A percentile compares a stretch with the other conserved stretches of the same genome.
Conservation (phyloP, 2,113 vertebrate genomes). For the Microtus pennsylvanicus region DNA sequence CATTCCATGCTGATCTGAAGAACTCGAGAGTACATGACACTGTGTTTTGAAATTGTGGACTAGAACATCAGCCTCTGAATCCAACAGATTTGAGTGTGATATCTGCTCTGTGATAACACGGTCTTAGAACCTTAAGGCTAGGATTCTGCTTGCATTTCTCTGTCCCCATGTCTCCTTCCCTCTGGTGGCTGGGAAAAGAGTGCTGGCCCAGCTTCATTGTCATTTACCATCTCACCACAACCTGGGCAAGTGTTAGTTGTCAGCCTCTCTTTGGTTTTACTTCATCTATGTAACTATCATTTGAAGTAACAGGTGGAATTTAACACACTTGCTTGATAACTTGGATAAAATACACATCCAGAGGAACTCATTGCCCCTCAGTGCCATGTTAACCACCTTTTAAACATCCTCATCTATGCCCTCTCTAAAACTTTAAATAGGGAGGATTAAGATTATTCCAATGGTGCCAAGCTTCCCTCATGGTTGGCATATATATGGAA, state of each 20-base stretch:
- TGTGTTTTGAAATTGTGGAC: not conserved
- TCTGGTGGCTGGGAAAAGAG: not conserved
- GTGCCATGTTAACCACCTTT: not conserved
- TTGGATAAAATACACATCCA: not conserved
- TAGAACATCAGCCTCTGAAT: not conserved
- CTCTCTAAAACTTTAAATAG: not conserved
- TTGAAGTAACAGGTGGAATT: conserved; percentile 5
- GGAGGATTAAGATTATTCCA: not conserved
- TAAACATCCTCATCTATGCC: not conserved
- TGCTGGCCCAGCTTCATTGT: too few relatives aligned
- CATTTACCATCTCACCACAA: not conserved
- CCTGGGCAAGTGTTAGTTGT: not conserved
- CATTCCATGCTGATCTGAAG: not conserved
- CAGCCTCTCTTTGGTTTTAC: not conserved
- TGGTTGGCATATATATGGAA: not conserved
- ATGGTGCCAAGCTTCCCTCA: not conserved
- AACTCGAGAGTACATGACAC: not conserved
- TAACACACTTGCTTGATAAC: not conserved
- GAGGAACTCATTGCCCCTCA: not conserved
- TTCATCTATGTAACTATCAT: not conserved
- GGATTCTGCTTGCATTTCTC: not conserved
- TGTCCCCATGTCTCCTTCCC: not conserved
- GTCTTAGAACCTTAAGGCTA: not conserved
- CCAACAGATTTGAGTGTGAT: not conserved
- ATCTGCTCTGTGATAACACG: not conserved